Base-by-base conservation (phyloP, 1,140 invertebrate genomes). In the Meteorus sp. region DNA sequence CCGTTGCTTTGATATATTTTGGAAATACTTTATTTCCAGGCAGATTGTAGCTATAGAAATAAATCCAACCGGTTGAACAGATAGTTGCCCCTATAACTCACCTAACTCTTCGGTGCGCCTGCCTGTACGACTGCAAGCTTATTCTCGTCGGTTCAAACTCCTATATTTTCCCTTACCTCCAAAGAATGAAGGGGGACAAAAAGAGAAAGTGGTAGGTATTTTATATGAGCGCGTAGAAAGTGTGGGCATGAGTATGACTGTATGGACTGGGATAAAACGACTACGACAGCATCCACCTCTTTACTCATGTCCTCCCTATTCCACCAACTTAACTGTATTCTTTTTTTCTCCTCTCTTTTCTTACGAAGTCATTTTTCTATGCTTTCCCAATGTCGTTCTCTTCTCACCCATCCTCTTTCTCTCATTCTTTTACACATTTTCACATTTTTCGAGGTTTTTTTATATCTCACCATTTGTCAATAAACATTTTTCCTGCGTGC, bases 21-120 rank as follows among this genome's bases (percentile, higher is more conserved):
- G 57, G 61, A 69, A 75, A 77, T 71, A 76, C 65, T 76, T 74
- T 76, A 77, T 78, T 75, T 72, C 53, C 64, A 59, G 68, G 72
- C 73, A 77, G 72, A 76, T 76, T 75, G 75, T 73, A 76, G 71
- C 73, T 74, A 74, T 77, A 72, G 72, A 73, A 72, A 76, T 77
- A 77, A 79, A 79, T 77, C 71, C 68, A 64, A 57, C 65, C 65
- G 64, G 65, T 70, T 72, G 70, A 73, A 68, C 72, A 69, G 75
- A 76, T 75, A 73, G 70, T 72, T 70, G 70, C 63, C 41, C 61
- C 71, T 68, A 73, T 73, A 73, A 73, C 65, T 73, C 71, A 73
- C 63, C 25, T 52, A 47, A 54, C 48, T 56, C 62, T 47, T 56
- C 23, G 41, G 31, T 63, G 11, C 13, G 44, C n/a, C 17, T 15